Evolutionary conservation across 2,797 vertebrate species (phyloP).

Genomic region (Prunella strophiata): DNA sequence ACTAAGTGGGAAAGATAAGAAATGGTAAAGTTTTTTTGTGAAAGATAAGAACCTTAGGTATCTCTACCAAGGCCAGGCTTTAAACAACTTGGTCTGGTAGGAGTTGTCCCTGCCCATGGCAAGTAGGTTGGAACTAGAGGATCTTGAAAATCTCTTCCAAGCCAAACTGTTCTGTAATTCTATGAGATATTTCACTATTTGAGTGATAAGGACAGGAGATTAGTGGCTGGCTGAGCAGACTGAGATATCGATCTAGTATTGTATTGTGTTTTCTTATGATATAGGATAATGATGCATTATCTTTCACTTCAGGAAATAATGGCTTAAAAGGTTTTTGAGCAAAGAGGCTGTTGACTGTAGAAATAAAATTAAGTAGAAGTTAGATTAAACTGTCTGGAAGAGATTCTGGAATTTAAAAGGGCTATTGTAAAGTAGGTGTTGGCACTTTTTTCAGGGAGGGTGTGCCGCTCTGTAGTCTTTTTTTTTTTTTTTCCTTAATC

Average conservation of each 20-base stretch:
- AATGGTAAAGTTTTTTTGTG: conserved; percentile 22
- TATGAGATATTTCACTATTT: conserved; percentile 55
- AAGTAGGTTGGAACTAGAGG: neutral
- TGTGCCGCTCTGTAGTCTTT: neutral
- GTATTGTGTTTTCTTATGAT: conserved; percentile 47
- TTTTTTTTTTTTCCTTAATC: neutral
- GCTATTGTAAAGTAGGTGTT: conserved; percentile 2
- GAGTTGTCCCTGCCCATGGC: neutral
- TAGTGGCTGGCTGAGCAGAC: conserved; percentile 57
- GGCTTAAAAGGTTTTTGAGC: conserved; percentile 58
- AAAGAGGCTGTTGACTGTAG: conserved; percentile 48
- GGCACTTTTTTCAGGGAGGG: neutral
- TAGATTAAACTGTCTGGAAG: conserved; percentile 14
- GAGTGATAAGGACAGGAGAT: conserved; percentile 65
- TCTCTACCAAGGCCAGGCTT: neutral
- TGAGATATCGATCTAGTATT: conserved; percentile 69
- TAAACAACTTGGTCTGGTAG: neutral
- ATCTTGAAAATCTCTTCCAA: neutral
- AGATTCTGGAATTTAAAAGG: conserved; percentile 12
- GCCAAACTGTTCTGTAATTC: neutral
- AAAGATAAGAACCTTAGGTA: neutral
- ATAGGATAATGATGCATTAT: conserved; percentile 65
- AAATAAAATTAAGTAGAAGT: conserved; percentile 54
- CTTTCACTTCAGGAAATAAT: conserved; percentile 68
- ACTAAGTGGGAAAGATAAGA: neutral